Percentiles rank a stretch among this genome's conserved stretches.
Evolutionary conservation across 2,113 vertebrate species (phyloP).

Genomic region (Laticauda colubrina): DNA sequence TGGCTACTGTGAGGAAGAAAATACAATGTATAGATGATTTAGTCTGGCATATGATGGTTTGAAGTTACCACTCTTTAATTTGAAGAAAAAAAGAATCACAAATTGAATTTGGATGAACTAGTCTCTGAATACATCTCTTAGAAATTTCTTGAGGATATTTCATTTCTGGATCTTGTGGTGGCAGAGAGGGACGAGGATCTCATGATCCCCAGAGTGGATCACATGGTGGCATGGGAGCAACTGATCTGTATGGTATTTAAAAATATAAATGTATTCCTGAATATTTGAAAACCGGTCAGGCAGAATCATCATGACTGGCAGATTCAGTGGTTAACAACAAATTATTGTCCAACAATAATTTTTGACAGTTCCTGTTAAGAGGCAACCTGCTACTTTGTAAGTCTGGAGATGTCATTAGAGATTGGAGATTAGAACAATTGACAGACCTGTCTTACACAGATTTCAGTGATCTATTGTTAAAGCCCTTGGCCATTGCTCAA

Average conservation of each 20-base stretch:
- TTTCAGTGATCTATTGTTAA: background rate
- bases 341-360: background rate
- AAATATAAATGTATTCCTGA: background rate
- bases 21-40: background rate
- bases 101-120: background rate
- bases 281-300: background rate
- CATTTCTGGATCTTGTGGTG: background rate
- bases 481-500: background rate
- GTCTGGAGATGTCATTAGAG: background rate
- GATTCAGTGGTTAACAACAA: background rate
- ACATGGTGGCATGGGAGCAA: background rate
- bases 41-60: background rate
- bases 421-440: background rate
- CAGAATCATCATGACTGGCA: background rate
- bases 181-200: background rate
- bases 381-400: background rate
- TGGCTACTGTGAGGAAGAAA: background rate
- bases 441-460: background rate
- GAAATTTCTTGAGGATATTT: background rate
- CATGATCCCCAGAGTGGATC: background rate
- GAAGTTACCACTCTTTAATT: background rate
- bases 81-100: background rate
- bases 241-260: background rate
- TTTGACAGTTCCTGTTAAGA: background rate
- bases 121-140: background rate